Percentiles rank a stretch among this genome's conserved stretches.
phyloP scores from a whole-genome alignment of 2,888 invertebrate species.

The Plebejus argus region DNA sequence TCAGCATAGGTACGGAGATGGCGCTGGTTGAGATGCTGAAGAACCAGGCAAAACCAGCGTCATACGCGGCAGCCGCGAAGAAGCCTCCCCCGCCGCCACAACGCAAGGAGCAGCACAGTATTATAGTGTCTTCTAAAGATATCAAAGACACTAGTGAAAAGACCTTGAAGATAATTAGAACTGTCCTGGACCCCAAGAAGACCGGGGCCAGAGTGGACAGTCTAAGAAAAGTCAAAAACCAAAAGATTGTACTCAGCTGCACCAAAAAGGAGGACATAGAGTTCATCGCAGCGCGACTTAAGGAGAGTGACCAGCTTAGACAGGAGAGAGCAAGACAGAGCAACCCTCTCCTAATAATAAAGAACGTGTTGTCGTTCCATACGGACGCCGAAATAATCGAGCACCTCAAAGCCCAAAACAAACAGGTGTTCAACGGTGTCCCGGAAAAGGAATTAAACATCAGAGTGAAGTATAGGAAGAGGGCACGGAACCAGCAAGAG shows the following conservation, averaged over 20 bases:
- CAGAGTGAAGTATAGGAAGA: constrained; percentile 39
- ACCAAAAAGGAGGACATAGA: not conserved
- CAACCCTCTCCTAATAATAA: constrained; percentile 35
- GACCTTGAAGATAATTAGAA: constrained; percentile 34
- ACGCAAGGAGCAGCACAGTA: constrained; percentile 36
- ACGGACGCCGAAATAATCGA: constrained; percentile 36
- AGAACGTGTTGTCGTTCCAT: constrained; percentile 36
- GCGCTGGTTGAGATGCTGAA: not conserved
- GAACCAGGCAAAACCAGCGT: not conserved
- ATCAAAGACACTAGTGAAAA: constrained; percentile 35
- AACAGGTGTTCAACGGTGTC: constrained; percentile 31
- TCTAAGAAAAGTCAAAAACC: constrained; percentile 37
- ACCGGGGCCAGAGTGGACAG: constrained; percentile 26
- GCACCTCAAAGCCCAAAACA: constrained; percentile 37
- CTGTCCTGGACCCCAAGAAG: constrained; percentile 38
- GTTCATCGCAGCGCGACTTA: constrained; percentile 24
- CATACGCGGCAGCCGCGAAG: not conserved
- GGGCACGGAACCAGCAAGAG: constrained; percentile 41
- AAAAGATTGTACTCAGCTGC: constrained; percentile 40
- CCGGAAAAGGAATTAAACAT: constrained; percentile 26
- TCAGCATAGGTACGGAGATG: not conserved
- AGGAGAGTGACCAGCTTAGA: constrained; percentile 10
- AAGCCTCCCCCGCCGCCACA: not conserved
- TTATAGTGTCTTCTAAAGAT: constrained; percentile 37
- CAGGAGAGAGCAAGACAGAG: constrained; percentile 32